Conservation (phyloP, 2,113 vertebrate species). For the Cervus canadensis region DNA sequence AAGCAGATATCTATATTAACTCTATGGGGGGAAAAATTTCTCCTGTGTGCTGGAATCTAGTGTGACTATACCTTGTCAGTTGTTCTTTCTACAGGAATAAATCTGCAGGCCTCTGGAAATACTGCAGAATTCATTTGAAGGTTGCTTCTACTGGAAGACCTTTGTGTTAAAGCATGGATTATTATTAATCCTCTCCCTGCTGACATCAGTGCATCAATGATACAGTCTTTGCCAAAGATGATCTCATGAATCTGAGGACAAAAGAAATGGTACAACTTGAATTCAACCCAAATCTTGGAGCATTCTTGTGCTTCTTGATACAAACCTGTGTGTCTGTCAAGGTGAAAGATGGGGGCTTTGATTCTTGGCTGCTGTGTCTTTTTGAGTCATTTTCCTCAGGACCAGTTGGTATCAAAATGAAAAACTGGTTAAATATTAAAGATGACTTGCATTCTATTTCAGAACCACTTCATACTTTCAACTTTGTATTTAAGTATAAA, state of each 20-base stretch:
- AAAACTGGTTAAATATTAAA: conserved; percentile 39
- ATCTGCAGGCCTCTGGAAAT: conserved; percentile 34
- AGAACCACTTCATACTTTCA: conserved; percentile 29
- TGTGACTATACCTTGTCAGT: background rate
- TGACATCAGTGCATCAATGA: conserved; percentile 61
- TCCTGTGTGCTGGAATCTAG: background rate
- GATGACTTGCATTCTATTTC: conserved; percentile 31
- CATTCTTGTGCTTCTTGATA: background rate
- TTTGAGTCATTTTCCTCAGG: conserved; percentile 11
- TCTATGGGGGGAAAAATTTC: background rate
- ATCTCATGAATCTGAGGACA: conserved; percentile 66
- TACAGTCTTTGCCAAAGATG: conserved; percentile 67
- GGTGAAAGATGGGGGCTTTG: conserved; percentile 44
- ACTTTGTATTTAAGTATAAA: background rate
- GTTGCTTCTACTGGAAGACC: conserved; percentile 25
- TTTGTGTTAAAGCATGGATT: conserved; percentile 52
- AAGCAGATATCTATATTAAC: background rate
- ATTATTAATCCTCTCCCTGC: conserved; percentile 56
- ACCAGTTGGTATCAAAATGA: conserved; percentile 31
- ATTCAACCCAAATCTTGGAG: conserved; percentile 8
- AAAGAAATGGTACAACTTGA: conserved; percentile 38
- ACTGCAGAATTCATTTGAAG: conserved; percentile 33
- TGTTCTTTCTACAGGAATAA: background rate
- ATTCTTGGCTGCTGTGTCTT: background rate
- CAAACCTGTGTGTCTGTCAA: conserved; percentile 6